phyloP scores from a whole-genome alignment of 2,113 vertebrate genomes.

The Pedetes capensis region DNA sequence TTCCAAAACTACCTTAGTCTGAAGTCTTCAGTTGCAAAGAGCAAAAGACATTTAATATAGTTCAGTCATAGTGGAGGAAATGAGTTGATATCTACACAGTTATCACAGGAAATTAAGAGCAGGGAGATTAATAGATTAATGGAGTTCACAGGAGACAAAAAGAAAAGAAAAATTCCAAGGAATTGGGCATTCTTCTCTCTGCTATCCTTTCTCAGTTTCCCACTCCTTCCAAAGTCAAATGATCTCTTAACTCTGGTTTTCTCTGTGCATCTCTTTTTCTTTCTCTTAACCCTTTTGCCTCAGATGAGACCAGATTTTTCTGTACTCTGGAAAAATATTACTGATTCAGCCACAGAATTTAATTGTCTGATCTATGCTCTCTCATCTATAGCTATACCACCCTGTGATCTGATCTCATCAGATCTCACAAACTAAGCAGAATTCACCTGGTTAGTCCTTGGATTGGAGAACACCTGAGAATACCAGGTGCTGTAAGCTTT shows the following conservation, averaged over 20 bases:
- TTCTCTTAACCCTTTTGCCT: neutral
- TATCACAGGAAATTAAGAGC: neutral
- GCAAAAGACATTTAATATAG: neutral
- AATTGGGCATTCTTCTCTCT: neutral
- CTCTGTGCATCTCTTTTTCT: rapidly evolving
- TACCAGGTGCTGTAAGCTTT: no score
- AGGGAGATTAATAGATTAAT: neutral
- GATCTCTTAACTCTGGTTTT: neutral
- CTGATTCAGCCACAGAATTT: rapidly evolving
- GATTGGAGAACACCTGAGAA: no score
- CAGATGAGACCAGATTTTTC: neutral
- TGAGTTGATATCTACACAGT: neutral
- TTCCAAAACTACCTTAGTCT: neutral
- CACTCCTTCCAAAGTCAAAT: neutral
- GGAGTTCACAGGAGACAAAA: neutral
- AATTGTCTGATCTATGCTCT: neutral
- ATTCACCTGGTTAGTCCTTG: no score
- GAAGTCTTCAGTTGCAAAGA: neutral
- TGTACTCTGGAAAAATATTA: rapidly evolving
- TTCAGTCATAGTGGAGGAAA: neutral
- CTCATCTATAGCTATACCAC: no score
- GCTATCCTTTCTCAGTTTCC: neutral
- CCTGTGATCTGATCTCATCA: no score
- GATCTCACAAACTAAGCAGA: no score
- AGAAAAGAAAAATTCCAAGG: neutral